Base-by-base conservation (phyloP, 2,888 invertebrate genomes). In the Eretmocerus hayati region DNA sequence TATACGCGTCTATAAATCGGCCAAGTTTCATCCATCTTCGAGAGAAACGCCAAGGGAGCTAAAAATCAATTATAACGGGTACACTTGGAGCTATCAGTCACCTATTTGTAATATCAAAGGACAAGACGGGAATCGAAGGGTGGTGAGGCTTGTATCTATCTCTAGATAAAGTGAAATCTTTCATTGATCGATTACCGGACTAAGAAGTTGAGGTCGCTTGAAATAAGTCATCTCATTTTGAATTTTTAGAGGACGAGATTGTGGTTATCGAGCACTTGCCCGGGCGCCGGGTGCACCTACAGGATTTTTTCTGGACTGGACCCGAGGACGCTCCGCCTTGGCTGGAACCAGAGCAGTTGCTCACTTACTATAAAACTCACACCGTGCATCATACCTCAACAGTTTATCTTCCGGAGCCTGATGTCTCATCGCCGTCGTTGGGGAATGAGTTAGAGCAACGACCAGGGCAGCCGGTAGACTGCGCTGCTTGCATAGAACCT, bases 241-340 rank as follows among this genome's bases (percentile, higher is more conserved):
- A 13, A 33, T 5, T 33, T 30, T 2, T 40, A 71, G 71, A 71
- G 58, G 70, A 71, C 61, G 70, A 71, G 45, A 66, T 71, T 18
- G 62, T 71, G 19, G 50, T 71, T 21, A 70, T 71, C 42, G 71
- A 71, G 43, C 71, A 71, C 50, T 56, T 70, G 30, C 70, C 71
- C 19, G 68, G 69, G 9, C 62, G 67, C 8, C 63, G 62, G 23
- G 67, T 71, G 11, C 80, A 81, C 36, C 72, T 90, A 48, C 89
- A 90, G 62, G 90, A 90, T 68, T 91, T 90, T 72, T 86, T 91
- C 69, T 90, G 90, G 90, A 88, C 88, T 0, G 90, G 90, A 0
- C 86, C 87, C 0, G 90, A 90, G 0, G 90, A 90, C 64, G 89
- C 87, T 0, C 83, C 84, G 0, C 77, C 81, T 8, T 79, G 72